These are phyloP conservation scores for Drymodes brunneopygia DNA, from an alignment of 2,113 vertebrate species.

Conservation along the genomic window DNA sequence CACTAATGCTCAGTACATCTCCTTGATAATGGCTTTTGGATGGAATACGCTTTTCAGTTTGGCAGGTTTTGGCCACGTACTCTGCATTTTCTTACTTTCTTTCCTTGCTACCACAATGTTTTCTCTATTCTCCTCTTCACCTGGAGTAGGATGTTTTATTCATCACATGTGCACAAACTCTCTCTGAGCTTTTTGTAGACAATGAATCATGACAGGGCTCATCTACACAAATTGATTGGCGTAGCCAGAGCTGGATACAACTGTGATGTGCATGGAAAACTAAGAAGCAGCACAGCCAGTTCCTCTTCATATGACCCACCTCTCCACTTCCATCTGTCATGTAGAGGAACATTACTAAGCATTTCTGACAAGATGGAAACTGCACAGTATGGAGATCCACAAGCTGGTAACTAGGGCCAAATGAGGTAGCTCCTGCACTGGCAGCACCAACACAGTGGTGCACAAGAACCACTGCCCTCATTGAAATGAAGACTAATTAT, in stretches of 20 bases:
- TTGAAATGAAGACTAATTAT: background rate
- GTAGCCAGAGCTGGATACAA: background rate
- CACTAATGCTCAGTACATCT: conserved; percentile 25
- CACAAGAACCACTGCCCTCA: background rate
- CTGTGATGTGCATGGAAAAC: background rate
- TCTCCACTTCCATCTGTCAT: background rate
- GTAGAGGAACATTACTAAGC: background rate
- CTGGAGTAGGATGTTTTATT: background rate
- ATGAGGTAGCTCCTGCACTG: background rate
- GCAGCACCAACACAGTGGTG: background rate
- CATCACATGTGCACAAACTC: background rate
- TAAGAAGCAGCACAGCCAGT: background rate
- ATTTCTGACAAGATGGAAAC: background rate
- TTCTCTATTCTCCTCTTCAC: background rate
- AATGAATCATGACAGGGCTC: conserved; percentile 22
- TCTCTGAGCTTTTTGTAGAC: background rate
- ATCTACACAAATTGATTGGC: background rate
- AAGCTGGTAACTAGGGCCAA: background rate
- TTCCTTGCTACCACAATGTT: background rate
- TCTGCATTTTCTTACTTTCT: background rate
- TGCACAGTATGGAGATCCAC: background rate
- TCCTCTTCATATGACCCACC: conserved; percentile 10
- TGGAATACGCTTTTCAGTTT: background rate
- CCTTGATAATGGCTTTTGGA: conserved; percentile 37
- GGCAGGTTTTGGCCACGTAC: background rate